phyloP scores from a whole-genome alignment of 2,113 vertebrate genomes.

The Capreolus pygargus region DNA sequence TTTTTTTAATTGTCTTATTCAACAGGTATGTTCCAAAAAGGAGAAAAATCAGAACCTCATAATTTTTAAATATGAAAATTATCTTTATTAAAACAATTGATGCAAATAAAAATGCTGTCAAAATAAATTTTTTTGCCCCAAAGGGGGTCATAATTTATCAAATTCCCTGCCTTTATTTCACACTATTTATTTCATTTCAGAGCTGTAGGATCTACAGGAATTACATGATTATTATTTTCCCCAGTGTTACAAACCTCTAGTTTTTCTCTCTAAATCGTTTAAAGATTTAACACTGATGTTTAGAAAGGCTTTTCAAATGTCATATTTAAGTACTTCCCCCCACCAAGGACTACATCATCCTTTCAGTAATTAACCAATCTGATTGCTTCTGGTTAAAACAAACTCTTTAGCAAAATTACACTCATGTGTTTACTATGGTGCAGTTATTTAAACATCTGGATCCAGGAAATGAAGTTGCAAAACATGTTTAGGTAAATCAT shows the following conservation, averaged over 20 bases:
- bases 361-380: slow-evolving; percentile 58
- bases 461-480: slow-evolving; percentile 58
- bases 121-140: not conserved
- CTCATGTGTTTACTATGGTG: slow-evolving; percentile 31
- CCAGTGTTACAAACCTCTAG: not conserved
- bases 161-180: not conserved
- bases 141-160: not conserved
- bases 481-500: slow-evolving; percentile 51
- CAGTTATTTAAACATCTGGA: slow-evolving; percentile 51
- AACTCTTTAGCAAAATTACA: slow-evolving; percentile 61
- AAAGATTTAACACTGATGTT: slow-evolving; percentile 48
- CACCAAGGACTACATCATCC: not conserved
- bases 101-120: not conserved
- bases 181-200: slow-evolving; percentile 25
- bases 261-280: slow-evolving; percentile 60
- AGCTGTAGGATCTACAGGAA: not conserved
- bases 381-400: slow-evolving; percentile 48
- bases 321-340: not conserved
- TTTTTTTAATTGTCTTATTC: not conserved
- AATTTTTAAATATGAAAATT: not conserved
- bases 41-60: not conserved
- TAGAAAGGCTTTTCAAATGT: slow-evolving; percentile 27
- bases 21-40: not conserved
- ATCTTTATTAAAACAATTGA: not conserved
- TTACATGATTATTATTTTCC: slow-evolving; percentile 25